These are phyloP conservation scores for Erebia palarica DNA, from an alignment of 2,888 invertebrate species.

Conservation along the genomic window DNA sequence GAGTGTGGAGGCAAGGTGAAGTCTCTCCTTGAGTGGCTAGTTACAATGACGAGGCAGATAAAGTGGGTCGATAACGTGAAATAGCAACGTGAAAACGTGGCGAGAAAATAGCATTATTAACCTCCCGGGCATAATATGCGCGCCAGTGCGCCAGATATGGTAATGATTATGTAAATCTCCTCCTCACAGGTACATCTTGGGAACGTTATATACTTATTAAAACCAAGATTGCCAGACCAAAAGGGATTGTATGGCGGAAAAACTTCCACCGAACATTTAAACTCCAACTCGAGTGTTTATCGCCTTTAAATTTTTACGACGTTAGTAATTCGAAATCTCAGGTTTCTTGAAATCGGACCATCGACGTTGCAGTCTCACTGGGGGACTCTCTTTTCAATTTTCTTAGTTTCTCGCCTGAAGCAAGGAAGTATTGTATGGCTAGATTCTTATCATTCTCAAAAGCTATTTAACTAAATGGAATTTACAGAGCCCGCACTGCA, in stretches of 20 bases:
- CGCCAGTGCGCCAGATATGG: slow-evolving; percentile 82
- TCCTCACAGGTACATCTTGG: slow-evolving; percentile 79
- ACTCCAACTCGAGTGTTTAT: slow-evolving; percentile 64
- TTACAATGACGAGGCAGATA: slow-evolving; percentile 80
- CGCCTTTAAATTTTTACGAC: slow-evolving; percentile 72
- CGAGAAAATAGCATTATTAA: slow-evolving; percentile 83
- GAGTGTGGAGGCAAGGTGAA: slow-evolving; percentile 58
- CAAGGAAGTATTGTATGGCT: slow-evolving; percentile 79
- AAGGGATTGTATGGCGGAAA: slow-evolving; percentile 71
- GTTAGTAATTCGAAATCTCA: slow-evolving; percentile 74
- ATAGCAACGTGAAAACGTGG: slow-evolving; percentile 81
- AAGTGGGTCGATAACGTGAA: slow-evolving; percentile 79
- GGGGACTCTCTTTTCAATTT: slow-evolving; percentile 82
- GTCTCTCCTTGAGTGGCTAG: slow-evolving; percentile 72
- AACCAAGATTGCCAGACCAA: slow-evolving; percentile 77
- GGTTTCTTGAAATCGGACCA: slow-evolving; percentile 76
- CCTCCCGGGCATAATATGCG: slow-evolving; percentile 81
- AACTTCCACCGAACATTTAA: slow-evolving; percentile 59
- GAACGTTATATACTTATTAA: slow-evolving; percentile 81
- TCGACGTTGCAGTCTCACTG: slow-evolving; percentile 72
- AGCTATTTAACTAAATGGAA: slow-evolving; percentile 83
- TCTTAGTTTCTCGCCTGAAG: slow-evolving; percentile 78
- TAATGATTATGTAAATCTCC: slow-evolving; percentile 83
- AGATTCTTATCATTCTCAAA: slow-evolving; percentile 81
- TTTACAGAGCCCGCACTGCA: slow-evolving; percentile 82